A percentile compares a stretch with the other conserved stretches of the same genome.
phyloP scores from a whole-genome alignment of 2,113 vertebrate species.

The Bagarius yarrelli region DNA sequence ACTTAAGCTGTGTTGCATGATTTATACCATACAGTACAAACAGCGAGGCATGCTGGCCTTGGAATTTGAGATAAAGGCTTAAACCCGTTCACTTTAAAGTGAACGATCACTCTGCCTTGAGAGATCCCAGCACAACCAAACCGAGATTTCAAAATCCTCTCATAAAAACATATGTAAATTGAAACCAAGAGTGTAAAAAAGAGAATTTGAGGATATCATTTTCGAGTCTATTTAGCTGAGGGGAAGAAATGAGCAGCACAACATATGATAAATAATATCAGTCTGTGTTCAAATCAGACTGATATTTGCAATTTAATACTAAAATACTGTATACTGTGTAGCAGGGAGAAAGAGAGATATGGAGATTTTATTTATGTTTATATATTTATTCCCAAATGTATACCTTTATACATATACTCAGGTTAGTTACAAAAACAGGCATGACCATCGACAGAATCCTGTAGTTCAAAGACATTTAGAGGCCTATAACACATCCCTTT shows the following conservation, averaged over 20 bases:
- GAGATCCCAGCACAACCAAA: slow-evolving; percentile 29
- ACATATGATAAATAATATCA: slow-evolving; percentile 55
- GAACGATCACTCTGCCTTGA: slow-evolving; percentile 22
- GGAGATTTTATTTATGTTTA: background rate
- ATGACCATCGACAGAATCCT: background rate
- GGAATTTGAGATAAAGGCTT: slow-evolving; percentile 45
- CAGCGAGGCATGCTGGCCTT: slow-evolving; percentile 25
- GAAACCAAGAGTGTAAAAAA: slow-evolving; percentile 27
- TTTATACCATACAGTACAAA: slow-evolving; percentile 44
- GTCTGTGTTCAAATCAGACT: slow-evolving; percentile 48
- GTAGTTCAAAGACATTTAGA: background rate
- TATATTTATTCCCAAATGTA: background rate
- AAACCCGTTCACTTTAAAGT: slow-evolving; percentile 39
- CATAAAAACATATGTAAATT: slow-evolving; percentile 41
- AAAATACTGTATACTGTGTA: too few relatives aligned
- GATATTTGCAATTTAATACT: background rate
- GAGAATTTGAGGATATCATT: slow-evolving; percentile 24
- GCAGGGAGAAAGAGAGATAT: too few relatives aligned
- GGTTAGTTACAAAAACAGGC: background rate
- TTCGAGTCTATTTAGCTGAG: slow-evolving; percentile 51
- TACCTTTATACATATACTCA: background rate
- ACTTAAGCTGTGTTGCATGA: slow-evolving; percentile 49
- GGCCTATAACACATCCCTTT: background rate
- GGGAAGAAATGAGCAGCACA: slow-evolving; percentile 12
- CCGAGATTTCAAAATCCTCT: slow-evolving; percentile 23